phyloP scores from a whole-genome alignment of 2,113 vertebrate genomes.

The Psophia crepitans region DNA sequence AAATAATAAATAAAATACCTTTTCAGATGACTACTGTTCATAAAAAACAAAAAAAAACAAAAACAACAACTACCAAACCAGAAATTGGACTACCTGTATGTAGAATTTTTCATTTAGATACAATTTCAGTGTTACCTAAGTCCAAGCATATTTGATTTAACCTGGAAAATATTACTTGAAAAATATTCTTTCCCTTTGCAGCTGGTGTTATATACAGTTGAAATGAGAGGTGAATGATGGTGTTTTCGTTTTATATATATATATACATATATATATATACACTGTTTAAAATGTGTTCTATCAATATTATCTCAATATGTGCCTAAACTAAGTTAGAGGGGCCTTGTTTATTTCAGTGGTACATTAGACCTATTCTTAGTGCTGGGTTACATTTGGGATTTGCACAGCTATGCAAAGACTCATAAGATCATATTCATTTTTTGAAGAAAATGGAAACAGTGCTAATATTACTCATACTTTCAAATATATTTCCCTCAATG shows the following conservation, averaged over 20 bases:
- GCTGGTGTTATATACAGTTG: not conserved
- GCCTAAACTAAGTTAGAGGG: not conserved
- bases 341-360: not conserved
- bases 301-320: not conserved
- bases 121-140: not conserved
- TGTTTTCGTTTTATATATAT: too few species aligned
- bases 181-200: not conserved
- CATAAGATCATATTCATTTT: not conserved
- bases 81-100: not conserved
- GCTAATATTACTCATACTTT: not conserved
- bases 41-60: too few species aligned
- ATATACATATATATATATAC: too few species aligned
- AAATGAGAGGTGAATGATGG: not conserved
- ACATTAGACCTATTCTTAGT: not conserved
- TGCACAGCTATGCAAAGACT: not conserved
- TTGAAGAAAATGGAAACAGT: not conserved
- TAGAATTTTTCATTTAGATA: not conserved
- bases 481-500: not conserved
- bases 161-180: not conserved
- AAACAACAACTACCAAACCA: too few species aligned
- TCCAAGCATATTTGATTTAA: not conserved
- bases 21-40: not conserved
- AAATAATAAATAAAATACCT: not conserved
- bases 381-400: not conserved
- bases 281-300: not conserved